Conservation (phyloP, 2,797 vertebrate genomes). For the Acipenser ruthenus region DNA sequence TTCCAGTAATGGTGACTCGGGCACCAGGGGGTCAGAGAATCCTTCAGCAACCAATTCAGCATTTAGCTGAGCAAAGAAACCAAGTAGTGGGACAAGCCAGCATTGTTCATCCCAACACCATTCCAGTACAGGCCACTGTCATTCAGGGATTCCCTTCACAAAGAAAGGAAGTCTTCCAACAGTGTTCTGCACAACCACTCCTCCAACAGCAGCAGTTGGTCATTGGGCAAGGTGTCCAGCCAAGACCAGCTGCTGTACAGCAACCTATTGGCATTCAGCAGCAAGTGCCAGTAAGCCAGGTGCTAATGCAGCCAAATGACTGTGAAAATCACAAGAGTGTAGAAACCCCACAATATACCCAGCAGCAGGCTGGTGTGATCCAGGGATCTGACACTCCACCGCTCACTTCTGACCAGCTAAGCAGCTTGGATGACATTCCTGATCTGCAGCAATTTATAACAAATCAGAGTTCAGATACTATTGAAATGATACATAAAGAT, state of each 20-base stretch:
- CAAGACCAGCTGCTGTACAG: slow-evolving; percentile 22
- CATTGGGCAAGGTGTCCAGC: slow-evolving; percentile 25
- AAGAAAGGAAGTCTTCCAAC: slow-evolving; percentile 26
- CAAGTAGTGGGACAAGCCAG: slow-evolving; percentile 31
- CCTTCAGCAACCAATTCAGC: slow-evolving; percentile 50
- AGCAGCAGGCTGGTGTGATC: slow-evolving; percentile 39
- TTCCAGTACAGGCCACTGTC: slow-evolving; percentile 18
- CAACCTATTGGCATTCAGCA: slow-evolving; percentile 33
- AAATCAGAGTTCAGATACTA: no score
- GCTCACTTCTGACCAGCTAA: slow-evolving; percentile 25
- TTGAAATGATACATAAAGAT: no score
- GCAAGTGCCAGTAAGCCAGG: slow-evolving; percentile 18
- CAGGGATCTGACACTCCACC: slow-evolving; percentile 24
- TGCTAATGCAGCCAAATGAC: slow-evolving; percentile 26
- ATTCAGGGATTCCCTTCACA: slow-evolving; percentile 25
- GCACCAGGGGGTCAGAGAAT: slow-evolving; percentile 54
- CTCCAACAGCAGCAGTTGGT: slow-evolving; percentile 19
- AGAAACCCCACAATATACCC: slow-evolving; percentile 44
- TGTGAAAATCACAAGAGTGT: slow-evolving; percentile 27
- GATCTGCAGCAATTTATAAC: no score
- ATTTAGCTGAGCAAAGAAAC: slow-evolving; percentile 49
- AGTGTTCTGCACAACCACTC: slow-evolving; percentile 14
- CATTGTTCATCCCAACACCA: slow-evolving; percentile 22
- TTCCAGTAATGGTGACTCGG: slow-evolving; percentile 85
- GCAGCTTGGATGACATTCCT: no score